phyloP scores from a whole-genome alignment of 2,888 invertebrate genomes.

The Philereme transversata region DNA sequence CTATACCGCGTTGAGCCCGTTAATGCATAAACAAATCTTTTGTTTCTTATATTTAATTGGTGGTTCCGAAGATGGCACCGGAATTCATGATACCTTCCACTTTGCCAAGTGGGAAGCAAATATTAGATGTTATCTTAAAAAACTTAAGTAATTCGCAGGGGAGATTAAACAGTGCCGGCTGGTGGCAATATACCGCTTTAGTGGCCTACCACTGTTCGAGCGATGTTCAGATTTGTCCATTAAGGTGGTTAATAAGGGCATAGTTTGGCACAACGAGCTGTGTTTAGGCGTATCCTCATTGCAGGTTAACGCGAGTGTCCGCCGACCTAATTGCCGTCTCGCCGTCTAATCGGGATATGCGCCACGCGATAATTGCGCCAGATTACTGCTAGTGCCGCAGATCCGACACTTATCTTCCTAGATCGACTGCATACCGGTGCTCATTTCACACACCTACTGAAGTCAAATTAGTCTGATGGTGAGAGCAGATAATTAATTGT shows the following conservation, averaged over 20 bases:
- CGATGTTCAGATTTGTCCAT: constrained; percentile 23
- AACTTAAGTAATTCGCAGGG: too few species aligned
- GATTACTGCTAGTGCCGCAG: constrained; percentile 53
- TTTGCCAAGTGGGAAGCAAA: too few species aligned
- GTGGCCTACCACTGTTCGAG: not conserved
- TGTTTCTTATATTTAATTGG: too few species aligned
- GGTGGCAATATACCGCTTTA: too few species aligned
- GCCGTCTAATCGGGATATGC: constrained; percentile 82
- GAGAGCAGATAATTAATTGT: not conserved
- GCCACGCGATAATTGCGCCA: constrained; percentile 81
- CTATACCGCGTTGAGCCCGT: too few species aligned
- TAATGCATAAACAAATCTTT: too few species aligned
- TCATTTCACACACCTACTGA: constrained; percentile 2
- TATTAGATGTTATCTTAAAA: too few species aligned
- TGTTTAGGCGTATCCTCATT: constrained; percentile 83
- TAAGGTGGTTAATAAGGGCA: constrained; percentile 64
- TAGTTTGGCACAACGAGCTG: constrained; percentile 68
- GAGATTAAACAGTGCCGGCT: too few species aligned
- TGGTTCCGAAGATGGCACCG: too few species aligned
- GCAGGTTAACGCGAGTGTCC: constrained; percentile 81
- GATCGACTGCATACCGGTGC: constrained; percentile 31
- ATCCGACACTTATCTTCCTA: constrained; percentile 41
- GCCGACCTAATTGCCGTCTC: constrained; percentile 81
- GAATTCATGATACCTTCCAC: too few species aligned
- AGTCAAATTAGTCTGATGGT: not conserved